Base-by-base conservation (phyloP, 2,888 invertebrate genomes). In the Serrognathus titanus region DNA sequence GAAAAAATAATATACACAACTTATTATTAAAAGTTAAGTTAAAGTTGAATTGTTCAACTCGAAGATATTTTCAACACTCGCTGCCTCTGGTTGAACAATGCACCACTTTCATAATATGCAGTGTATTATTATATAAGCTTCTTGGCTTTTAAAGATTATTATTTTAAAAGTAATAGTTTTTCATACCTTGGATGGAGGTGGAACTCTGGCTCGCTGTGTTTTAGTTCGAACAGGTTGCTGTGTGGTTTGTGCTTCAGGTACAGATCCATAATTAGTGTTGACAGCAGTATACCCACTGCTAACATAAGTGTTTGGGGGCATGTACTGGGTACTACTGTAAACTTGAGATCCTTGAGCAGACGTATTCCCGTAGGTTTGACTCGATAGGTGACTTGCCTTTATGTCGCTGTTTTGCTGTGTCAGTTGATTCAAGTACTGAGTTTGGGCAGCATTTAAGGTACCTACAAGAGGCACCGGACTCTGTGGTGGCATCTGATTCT, bases 171-270 rank as follows among this genome's bases (percentile, higher is more conserved):
- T 35, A 58, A 59, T 43, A 60, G 48, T 43, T 49, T 48, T 41
- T 51, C 45, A 69, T 76, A 88, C 89, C 82, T 91, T 93, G 40
- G 92, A 92, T 5, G 92, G 92, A 31, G 92, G 92, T 16, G 92
- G 92, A 57, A 92, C 84, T 63, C 91, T 78, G 31, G 90, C 88
- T 57, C 90, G 77, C 72, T 85, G 88, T 53, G 83, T 85, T 68
- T 84, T 85, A 64, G 84, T 82, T 70, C 87, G 75, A 37, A 53
- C 56, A 7, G 56, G 53, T 47, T 59, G 59, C 39, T 59, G 59
- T 16, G 53, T 41, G 7, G 56, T 50, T 20, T 48, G 53, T 35
- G 53, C 46, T 50, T 59, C 58, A 47, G 58, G 48, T 35, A 52
- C 50, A 35, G 59, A 63, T 41, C 63, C 62, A 48, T 68, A 69